Evolutionary conservation across 2,888 invertebrate genomes (phyloP), one percentile per base, ranked within the genome.

Genomic region (Acanthosepion esculentum): DNA sequence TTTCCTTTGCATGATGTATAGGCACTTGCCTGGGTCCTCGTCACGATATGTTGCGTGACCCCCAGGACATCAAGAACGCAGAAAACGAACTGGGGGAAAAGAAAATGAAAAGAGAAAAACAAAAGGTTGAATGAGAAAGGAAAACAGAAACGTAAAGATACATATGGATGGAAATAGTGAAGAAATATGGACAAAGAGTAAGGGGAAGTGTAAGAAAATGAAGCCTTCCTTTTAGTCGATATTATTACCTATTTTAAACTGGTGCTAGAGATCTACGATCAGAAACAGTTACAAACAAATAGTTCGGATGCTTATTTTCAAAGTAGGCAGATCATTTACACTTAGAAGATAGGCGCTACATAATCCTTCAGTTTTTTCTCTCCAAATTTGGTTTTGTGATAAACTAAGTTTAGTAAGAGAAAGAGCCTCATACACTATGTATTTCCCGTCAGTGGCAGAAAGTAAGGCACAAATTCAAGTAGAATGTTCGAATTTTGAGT

Each of bases 181-280:
- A 64, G 23, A 26, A 64, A 64, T 64, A 26, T 26, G 5, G 64
- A 64, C 23, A 23, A 64, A 29, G 64, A 29, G 23, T 64, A 23
- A 64, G 5, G 4, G 64, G 26, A 5, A 64, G 5, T 29, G 29
- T 41, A 41, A 3, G 41, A 41, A 41, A 41, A 41, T 41, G 41
- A 41, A 4, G 0, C n/a, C 15, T 6, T 2, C 2, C 78, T 15
- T 3, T 8, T 12, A 18, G 12, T 0, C 0, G n/a, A 78, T 5
- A 15, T 18, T 15, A 15, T 15, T 15, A n/a, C 6, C 12, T n/a
- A n/a, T 10, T 78, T 78, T 78, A 8, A 3, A n/a, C n/a, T 12
- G 0, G 78, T 8, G 33, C 10, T 2, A 78, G 12, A 78, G n/a
- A 78, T 78, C 78, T 12, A n/a, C 8, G 78, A 15, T 78, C 3